These are phyloP conservation scores for Apamea sordens DNA, from an alignment of 2,888 invertebrate genomes.

Conservation along the genomic window DNA sequence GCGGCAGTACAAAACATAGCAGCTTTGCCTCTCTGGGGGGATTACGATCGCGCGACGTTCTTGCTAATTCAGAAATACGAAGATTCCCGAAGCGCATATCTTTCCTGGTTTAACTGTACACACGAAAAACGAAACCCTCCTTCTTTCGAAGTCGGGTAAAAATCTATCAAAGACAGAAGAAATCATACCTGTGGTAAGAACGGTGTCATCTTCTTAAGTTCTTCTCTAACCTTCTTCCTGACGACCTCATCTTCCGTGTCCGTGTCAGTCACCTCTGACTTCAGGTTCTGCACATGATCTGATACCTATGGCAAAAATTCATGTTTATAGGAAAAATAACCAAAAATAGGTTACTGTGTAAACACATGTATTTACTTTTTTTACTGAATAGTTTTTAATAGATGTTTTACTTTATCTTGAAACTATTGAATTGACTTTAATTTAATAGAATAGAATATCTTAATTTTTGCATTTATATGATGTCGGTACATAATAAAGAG, in stretches of 20 bases:
- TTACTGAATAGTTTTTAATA: too few species aligned
- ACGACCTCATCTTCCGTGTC: conserved; percentile 73
- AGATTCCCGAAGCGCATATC: too few species aligned
- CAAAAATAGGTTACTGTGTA: too few species aligned
- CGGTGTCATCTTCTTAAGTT: conserved; percentile 75
- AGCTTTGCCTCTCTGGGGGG: too few species aligned
- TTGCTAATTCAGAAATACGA: too few species aligned
- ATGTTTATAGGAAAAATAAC: too few species aligned
- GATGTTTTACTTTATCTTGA: too few species aligned
- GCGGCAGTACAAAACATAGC: too few species aligned
- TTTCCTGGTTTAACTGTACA: neutral
- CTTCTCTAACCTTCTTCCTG: conserved; percentile 75
- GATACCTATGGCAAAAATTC: conserved; percentile 66
- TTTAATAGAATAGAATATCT: too few species aligned
- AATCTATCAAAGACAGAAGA: neutral
- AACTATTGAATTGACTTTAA: too few species aligned
- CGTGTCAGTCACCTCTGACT: conserved; percentile 31
- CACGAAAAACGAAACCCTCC: neutral
- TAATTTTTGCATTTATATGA: neutral
- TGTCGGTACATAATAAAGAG: neutral
- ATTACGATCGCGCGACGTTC: too few species aligned
- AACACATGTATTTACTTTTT: too few species aligned
- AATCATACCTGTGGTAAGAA: conserved; percentile 73
- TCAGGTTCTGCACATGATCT: conserved; percentile 69
- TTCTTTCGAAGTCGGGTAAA: neutral